Evolutionary conservation across 2,797 vertebrate genomes (phyloP).

Genomic region (Bradypodion pumilum): DNA sequence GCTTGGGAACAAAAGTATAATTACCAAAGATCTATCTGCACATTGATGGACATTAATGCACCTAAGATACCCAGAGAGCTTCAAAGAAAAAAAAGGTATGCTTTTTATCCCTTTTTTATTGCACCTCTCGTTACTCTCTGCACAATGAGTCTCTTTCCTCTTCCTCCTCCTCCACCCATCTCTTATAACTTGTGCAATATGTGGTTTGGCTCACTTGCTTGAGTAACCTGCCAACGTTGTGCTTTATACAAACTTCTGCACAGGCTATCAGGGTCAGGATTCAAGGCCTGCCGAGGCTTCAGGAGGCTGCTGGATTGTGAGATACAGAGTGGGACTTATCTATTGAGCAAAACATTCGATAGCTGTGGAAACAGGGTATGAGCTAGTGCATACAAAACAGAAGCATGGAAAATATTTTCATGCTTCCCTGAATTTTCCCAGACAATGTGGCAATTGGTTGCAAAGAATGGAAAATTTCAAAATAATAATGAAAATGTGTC

Average conservation of each 20-base stretch:
- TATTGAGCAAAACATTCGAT: neutral
- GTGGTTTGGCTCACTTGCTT: neutral
- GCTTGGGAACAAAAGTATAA: slow-evolving; percentile 6
- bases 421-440: too few relatives aligned
- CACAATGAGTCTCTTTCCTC: neutral
- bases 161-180: neutral
- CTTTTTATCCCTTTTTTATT: slow-evolving; percentile 47
- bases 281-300: too few relatives aligned
- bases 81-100: neutral
- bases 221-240: neutral
- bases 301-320: neutral
- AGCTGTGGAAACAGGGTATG: neutral
- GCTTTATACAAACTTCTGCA: too few relatives aligned
- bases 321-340: neutral
- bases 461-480: too few relatives aligned
- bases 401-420: too few relatives aligned
- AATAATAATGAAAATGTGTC: too few relatives aligned
- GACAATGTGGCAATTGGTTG: too few relatives aligned
- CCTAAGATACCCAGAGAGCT: slow-evolving; percentile 20
- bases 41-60: neutral
- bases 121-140: slow-evolving; percentile 2
- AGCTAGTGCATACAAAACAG: neutral
- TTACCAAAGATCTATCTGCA: neutral
- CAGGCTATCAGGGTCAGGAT: neutral
- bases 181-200: neutral